Percentiles rank a stretch among this genome's conserved stretches.
phyloP scores from a whole-genome alignment of 2,113 vertebrate genomes.

The Hypocryptadius cinnamomeus region DNA sequence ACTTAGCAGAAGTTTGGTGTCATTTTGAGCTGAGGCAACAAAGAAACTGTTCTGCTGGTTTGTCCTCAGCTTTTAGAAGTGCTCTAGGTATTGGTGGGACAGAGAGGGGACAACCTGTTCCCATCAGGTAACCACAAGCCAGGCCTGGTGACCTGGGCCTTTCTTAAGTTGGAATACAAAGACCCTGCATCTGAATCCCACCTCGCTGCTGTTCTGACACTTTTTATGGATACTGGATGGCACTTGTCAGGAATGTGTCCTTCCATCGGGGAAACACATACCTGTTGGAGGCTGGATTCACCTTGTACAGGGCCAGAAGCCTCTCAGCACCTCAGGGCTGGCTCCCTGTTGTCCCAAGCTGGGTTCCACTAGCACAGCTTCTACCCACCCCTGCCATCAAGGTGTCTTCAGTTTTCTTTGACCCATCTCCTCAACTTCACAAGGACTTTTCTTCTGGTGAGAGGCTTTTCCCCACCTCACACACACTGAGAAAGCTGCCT shows the following conservation, averaged over 20 bases:
- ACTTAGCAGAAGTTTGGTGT: neutral
- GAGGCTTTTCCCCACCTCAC: neutral
- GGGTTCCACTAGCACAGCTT: accelerated
- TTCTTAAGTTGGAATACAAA: neutral
- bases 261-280: neutral
- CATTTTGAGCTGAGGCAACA: neutral
- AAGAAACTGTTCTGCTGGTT: neutral
- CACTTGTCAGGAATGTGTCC: accelerated
- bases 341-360: neutral
- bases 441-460: neutral
- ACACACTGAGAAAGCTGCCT: neutral
- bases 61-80: neutral
- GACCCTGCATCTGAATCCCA: neutral
- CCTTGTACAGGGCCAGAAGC: neutral
- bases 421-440: neutral
- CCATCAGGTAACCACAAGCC: neutral
- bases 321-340: neutral
- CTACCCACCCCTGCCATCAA: neutral
- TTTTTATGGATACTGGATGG: neutral
- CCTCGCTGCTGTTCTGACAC: neutral
- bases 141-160: neutral
- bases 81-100: neutral
- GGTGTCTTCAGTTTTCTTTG: neutral
- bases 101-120: neutral
- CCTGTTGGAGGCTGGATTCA: neutral